Evolutionary conservation across 92 coral and sea anemone genomes (phyloP).

Genomic region (Zoanthus gigantus): DNA sequence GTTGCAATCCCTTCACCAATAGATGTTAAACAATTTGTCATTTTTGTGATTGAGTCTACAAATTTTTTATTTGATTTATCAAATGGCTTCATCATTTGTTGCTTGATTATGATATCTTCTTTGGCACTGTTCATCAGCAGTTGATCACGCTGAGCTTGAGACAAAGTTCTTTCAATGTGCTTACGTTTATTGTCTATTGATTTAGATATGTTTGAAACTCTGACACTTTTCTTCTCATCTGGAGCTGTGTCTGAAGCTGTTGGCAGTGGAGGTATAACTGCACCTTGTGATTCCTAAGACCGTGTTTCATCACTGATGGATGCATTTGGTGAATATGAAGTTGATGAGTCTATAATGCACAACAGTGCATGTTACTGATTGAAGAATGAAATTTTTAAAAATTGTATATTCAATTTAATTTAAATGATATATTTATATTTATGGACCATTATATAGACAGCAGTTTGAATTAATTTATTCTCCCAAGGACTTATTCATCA

Average conservation of each 20-base stretch:
- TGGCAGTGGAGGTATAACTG: constrained; percentile 17
- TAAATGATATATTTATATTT: neutral
- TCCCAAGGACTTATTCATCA: neutral
- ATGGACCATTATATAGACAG: neutral
- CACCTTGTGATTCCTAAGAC: constrained; percentile 24
- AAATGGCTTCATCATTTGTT: constrained; percentile 53
- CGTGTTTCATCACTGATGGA: constrained; percentile 18
- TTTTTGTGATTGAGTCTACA: constrained; percentile 56
- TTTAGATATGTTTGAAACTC: constrained; percentile 55
- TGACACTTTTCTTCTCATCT: constrained; percentile 5
- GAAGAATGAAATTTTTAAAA: neutral
- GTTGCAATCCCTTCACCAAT: constrained; percentile 22
- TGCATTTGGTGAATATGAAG: constrained; percentile 31
- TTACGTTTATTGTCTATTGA: constrained; percentile 62
- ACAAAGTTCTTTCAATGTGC: constrained; percentile 64
- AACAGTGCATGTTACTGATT: neutral
- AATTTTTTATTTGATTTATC: constrained; percentile 51
- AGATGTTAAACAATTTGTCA: constrained; percentile 36
- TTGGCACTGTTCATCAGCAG: constrained; percentile 61
- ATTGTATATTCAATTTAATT: neutral
- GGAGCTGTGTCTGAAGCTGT: constrained; percentile 3
- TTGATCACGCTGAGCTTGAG: constrained; percentile 65
- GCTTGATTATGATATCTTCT: constrained; percentile 57
- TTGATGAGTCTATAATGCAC: constrained; percentile 21
- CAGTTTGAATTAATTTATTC: constrained; percentile 1